Base-by-base conservation (phyloP, 2,797 vertebrate genomes). In the Falco naumanni region DNA sequence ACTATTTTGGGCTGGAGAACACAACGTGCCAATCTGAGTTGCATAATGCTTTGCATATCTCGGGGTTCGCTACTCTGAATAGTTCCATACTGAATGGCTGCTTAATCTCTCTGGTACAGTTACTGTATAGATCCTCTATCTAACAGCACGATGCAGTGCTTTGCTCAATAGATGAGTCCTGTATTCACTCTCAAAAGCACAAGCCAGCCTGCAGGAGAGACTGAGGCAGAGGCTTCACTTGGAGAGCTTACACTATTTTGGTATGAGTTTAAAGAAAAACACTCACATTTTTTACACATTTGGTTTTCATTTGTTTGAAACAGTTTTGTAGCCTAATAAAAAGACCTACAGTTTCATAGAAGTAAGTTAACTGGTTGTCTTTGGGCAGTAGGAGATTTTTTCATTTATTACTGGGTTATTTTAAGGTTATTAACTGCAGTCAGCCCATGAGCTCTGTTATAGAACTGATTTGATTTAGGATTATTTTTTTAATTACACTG, bases 221-320 rank as follows among this genome's bases (percentile, higher is more conserved):
- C 63, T 77, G 87, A 92, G 85, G 74, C 68, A 89, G 63, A 72
- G 94, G 94, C 75, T 90, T 89, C 1, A 3, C 78, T 81, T 80
- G 56, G 89, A 94, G 68, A 93, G 90, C 57, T 96, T 60, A 74
- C 0, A 2, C 87, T 96, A 69, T 96, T 96, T 93, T 94, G 74
- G 82, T 90, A 64, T 0, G 19, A 87, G 83, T 85, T 97, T 90
- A 96, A 94, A 95, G 64, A 66, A 89, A 91, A 95, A 95, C 80
- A 59, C 70, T 54, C 43, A 41, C 65, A 45, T 95, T 97, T 97
- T 88, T 90, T 76, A 74, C 74, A 96, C 96, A 97, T 98, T 98
- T 98, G 97, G 96, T 97, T 98, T 97, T 97, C 92, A 97, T 98
- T 98, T 97, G 89, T 96, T 97, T 97, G 94, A 96, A 98, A 95